Conservation (phyloP, 1,140 invertebrate species). For the Trialeurodes vaporariorum region DNA sequence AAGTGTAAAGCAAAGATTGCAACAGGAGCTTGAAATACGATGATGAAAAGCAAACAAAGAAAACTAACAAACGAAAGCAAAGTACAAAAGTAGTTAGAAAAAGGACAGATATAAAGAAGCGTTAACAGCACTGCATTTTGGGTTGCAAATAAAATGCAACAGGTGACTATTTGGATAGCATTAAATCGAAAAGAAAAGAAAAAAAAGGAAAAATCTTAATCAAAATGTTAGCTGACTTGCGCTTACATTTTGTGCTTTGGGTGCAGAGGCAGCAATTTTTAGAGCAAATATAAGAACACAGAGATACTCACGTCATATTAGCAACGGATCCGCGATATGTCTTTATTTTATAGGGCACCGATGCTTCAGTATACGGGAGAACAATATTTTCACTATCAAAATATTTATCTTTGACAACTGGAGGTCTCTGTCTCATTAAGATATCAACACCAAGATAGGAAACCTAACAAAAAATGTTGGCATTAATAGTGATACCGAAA, state of each 20-base stretch:
- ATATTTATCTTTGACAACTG: constrained; percentile 49
- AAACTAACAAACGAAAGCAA: no score
- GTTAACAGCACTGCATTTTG: not conserved
- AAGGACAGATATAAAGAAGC: no score
- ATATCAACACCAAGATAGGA: constrained; percentile 50
- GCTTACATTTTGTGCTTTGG: no score
- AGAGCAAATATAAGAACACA: no score
- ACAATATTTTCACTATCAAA: constrained; percentile 44
- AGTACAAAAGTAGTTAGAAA: no score
- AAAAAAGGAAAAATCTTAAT: constrained; percentile 1
- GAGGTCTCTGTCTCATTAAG: constrained; percentile 43
- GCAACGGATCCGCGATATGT: constrained; percentile 51
- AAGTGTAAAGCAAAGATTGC: no score
- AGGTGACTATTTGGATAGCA: not conserved
- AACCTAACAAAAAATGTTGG: no score
- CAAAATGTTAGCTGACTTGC: no score
- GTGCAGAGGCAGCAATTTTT: no score
- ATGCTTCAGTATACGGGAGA: constrained; percentile 50
- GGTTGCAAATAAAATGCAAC: not conserved
- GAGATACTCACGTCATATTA: constrained; percentile 44
- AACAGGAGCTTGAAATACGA: no score
- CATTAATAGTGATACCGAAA: no score
- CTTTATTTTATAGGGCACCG: constrained; percentile 47
- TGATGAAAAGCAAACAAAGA: no score
- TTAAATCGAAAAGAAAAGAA: not conserved